Base-by-base conservation (phyloP, 2,888 invertebrate species). In the Zootermopsis nevadensis region DNA sequence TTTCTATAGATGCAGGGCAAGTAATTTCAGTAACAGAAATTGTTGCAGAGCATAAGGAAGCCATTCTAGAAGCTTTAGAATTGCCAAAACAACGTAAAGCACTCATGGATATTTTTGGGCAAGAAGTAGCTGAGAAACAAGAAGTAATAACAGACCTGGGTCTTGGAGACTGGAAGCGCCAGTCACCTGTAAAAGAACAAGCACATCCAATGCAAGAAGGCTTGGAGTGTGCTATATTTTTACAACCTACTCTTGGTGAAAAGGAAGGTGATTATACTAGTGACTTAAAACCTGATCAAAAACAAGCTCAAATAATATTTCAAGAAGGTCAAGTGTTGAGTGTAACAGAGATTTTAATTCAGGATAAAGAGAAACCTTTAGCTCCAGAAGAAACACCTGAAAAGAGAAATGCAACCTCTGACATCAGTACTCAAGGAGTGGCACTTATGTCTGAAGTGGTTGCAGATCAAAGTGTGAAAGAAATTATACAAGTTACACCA, bases 401-500 rank as follows among this genome's bases (percentile, higher is more conserved):
- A 84, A 87, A 89, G 83, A 90, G 88, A 53, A 91, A 89, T 87
- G 94, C 94, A 30, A 91, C 89, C 82, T 83, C 91, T 48, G 91
- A 92, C 82, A 87, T 93, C 76, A 88, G 91, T 80, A 89, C 91
- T 27, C 91, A 91, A 85, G 90, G 89, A 85, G 92, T 94, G 86
- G 94, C 94, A 27, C 88, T 93, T 82, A 91, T 91, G 80, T 91
- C 91, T 86, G 92, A 94, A 91, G 89, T 92, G 38, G 89, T 92
- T 79, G 87, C 92, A 24, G 89, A 90, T 83, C 89, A 90, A 38
- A 89, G 90, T 86, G 89, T 90, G 22, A 90, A 84, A 67, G 85
- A 86, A 67, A 82, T 85, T 19, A 83, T 53, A 38, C 33, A 84
- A 12, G 67, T 80, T 22, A 80, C 88, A 84, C 88, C 86, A 74